phyloP scores from a whole-genome alignment of 1,140 invertebrate genomes.

The Drosophila tristis region DNA sequence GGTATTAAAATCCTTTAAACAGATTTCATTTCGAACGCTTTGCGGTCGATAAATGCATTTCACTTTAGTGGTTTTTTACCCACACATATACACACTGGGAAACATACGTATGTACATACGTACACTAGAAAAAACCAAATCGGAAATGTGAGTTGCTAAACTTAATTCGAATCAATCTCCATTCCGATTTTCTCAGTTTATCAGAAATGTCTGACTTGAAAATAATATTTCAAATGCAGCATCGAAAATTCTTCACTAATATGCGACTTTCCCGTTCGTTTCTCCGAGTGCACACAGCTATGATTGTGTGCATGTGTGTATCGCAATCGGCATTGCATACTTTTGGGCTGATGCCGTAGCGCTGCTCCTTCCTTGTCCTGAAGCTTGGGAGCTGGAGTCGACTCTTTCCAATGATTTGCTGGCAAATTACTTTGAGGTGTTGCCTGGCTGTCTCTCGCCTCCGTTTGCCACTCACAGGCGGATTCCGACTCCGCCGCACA shows the following conservation, averaged over 20 bases:
- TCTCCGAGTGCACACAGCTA: neutral
- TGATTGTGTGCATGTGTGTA: constrained; percentile 15
- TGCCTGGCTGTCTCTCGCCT: constrained; percentile 57
- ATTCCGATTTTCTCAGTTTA: no score
- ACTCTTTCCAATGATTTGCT: constrained; percentile 78
- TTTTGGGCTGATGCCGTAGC: constrained; percentile 58
- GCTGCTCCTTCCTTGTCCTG: constrained; percentile 14
- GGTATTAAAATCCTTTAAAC: constrained; percentile 83
- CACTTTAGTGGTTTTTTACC: constrained; percentile 78
- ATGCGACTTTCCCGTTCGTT: no score
- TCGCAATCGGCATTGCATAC: constrained; percentile 75
- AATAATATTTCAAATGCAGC: no score
- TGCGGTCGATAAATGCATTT: constrained; percentile 83
- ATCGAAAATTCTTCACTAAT: no score
- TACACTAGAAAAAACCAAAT: no score
- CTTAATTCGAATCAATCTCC: no score
- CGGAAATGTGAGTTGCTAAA: neutral
- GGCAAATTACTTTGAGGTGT: constrained; percentile 79
- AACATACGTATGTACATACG: constrained; percentile 1
- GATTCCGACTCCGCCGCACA: neutral
- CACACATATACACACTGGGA: constrained; percentile 32
- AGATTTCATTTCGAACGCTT: constrained; percentile 83
- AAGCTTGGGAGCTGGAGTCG: constrained; percentile 14
- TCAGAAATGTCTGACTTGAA: no score
- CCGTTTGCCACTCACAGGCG: constrained; percentile 42